Evolutionary conservation across 1,140 invertebrate species (phyloP).

Genomic region (Nasonia longicornis): DNA sequence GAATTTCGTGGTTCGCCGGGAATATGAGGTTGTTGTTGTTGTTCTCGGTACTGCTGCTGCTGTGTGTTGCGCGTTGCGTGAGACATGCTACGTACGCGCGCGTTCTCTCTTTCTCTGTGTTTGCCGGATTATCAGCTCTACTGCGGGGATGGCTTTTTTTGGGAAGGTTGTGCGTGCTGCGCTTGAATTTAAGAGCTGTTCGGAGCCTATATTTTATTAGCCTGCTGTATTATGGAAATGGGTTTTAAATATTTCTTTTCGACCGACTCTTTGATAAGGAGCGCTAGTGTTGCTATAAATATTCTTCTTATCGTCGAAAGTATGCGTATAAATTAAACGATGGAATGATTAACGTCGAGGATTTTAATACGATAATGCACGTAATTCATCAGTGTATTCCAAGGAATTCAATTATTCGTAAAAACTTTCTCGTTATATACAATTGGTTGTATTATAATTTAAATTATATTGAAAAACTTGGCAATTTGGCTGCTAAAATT

Average conservation of each 20-base stretch:
- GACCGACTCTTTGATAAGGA: background rate
- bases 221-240: background rate
- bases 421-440: too few species aligned
- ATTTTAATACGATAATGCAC: too few species aligned
- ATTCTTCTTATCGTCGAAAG: background rate
- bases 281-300: background rate
- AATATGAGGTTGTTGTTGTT: background rate
- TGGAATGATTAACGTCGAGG: too few species aligned
- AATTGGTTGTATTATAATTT: too few species aligned
- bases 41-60: too few species aligned
- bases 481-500: too few species aligned
- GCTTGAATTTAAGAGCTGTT: background rate
- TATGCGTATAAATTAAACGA: too few species aligned
- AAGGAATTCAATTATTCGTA: too few species aligned
- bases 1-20: background rate
- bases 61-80: background rate
- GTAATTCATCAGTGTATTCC: too few species aligned
- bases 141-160: background rate
- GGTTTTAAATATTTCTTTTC: constrained; percentile 4
- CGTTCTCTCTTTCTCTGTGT: too few species aligned
- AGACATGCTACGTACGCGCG: constrained; percentile 12
- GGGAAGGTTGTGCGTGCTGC: background rate
- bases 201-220: background rate
- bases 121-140: background rate
- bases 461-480: too few species aligned